These are phyloP conservation scores for Drosophila atroscutellata DNA, from an alignment of 2,888 invertebrate genomes.

Conservation along the genomic window DNA sequence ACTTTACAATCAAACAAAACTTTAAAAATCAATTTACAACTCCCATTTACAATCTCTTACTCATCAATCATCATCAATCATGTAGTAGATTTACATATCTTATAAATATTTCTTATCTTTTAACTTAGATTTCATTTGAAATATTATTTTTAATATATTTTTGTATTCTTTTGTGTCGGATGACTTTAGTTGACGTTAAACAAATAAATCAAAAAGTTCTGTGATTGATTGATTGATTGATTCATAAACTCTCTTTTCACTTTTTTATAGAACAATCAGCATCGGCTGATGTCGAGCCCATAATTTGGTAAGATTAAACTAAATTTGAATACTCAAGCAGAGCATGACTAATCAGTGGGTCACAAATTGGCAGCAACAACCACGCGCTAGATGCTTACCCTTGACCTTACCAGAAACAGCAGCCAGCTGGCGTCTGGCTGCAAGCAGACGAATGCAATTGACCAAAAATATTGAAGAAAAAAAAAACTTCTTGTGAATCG, in stretches of 20 bases:
- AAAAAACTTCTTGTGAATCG: slow-evolving; percentile 26
- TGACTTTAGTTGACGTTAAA: not conserved
- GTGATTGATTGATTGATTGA: not conserved
- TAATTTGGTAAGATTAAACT: not conserved
- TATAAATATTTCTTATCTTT: not conserved
- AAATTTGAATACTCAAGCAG: not conserved
- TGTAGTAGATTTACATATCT: not conserved
- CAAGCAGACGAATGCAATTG: slow-evolving; percentile 11
- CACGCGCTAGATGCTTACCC: slow-evolving; percentile 35
- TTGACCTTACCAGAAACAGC: slow-evolving; percentile 57
- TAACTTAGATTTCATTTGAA: not conserved
- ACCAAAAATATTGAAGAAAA: slow-evolving; percentile 10
- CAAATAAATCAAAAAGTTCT: not conserved
- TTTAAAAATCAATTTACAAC: too few species aligned
- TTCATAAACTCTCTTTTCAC: not conserved
- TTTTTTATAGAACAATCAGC: not conserved
- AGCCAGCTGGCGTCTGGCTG: slow-evolving; percentile 16
- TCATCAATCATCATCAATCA: not conserved
- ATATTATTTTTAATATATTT: too few species aligned
- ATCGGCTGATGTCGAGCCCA: not conserved
- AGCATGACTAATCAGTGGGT: slow-evolving; percentile 35
- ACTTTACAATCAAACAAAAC: too few species aligned
- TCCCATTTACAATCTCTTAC: not conserved
- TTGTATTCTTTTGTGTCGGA: too few species aligned
- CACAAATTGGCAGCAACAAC: slow-evolving; percentile 2